phyloP scores from a whole-genome alignment of 1,140 invertebrate genomes.

The Aphaenogaster ashmeadi region DNA sequence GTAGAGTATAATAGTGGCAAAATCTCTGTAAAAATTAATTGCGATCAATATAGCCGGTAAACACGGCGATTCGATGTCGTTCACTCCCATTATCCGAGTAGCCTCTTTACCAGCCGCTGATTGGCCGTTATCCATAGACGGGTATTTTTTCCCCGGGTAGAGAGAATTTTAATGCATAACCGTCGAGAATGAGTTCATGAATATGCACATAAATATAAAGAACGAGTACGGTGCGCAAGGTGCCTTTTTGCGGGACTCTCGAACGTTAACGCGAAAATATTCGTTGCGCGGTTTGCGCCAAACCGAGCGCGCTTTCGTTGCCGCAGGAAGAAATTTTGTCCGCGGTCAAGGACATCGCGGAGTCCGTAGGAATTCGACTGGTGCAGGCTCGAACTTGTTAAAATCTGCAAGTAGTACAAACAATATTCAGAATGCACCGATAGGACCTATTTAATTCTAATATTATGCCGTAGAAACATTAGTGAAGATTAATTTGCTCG shows the following conservation, averaged over 20 bases:
- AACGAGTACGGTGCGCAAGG: neutral
- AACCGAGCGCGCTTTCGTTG: neutral
- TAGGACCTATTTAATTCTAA: neutral
- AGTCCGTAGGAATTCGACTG: neutral
- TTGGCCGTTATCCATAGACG: slow-evolving; percentile 13
- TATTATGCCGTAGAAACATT: neutral
- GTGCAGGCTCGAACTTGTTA: neutral
- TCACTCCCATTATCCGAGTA: slow-evolving; percentile 7
- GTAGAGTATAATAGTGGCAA: neutral
- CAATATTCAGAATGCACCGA: neutral
- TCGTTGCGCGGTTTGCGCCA: slow-evolving; percentile 28
- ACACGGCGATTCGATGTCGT: slow-evolving; percentile 9
- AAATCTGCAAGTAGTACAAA: neutral
- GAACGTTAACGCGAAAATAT: slow-evolving; percentile 40
- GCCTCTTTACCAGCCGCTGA: slow-evolving; percentile 26
- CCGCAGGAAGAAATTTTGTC: slow-evolving; percentile 44
- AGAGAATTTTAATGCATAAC: slow-evolving; percentile 55
- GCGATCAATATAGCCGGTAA: slow-evolving; percentile 19
- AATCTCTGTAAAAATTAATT: slow-evolving; percentile 14
- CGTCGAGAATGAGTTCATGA: slow-evolving; percentile 35
- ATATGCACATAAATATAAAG: slow-evolving; percentile 58
- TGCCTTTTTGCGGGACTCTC: slow-evolving; percentile 15
- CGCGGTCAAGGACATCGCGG: slow-evolving; percentile 52
- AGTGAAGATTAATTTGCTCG: neutral
- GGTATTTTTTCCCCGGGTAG: neutral